Evolutionary conservation across 2,888 invertebrate species (phyloP), one percentile per base, ranked within the genome.

Genomic region (Mythimna albipuncta): DNA sequence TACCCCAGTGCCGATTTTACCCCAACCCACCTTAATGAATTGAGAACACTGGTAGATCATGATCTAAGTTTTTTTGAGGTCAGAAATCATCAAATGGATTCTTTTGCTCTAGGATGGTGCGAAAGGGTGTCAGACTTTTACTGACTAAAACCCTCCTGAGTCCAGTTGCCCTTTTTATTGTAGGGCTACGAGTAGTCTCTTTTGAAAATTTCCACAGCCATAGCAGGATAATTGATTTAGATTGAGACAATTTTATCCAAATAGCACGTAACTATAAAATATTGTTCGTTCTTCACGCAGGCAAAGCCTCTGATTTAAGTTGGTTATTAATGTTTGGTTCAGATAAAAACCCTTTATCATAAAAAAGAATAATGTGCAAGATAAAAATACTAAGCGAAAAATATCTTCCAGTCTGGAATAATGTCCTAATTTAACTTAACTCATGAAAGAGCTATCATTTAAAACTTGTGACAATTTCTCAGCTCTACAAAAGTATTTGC

Each of bases 391-490:
- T n/a, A 10, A 55, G 55, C 11, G n/a, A 16, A 65, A 72, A 69
- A 78, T 78, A 55, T 64, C 35, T 50, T 41, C 19, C 21, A 66
- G 35, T 38, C 32, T 69, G 19, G 72, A 72, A 70, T 79, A 65
- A 70, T 57, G 59, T 68, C 57, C 35, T 21, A 75, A 79, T 82
- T 75, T 61, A 81, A 81, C 59, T 71, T 71, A 67, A 35, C 41
- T 69, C 70, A 66, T 66, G 64, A 69, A 68, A 44, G 26, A 79
- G 68, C 50, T 50, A 69, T 70, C 41, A 69, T 64, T 59, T 61
- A 19, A 75, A 75, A 71, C 16, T 68, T 50, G 44, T 52, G 26
- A 10, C n/a, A 63, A 70, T 69, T 64, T 70, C 32, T 76, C 69
- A 69, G 44, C 9, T 62, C 38, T 41, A n/a, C 21, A 64, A 50